Evolutionary conservation across 2,888 invertebrate genomes (phyloP), one percentile per base, ranked within the genome.

Genomic region (Ichneumon xanthorius): DNA sequence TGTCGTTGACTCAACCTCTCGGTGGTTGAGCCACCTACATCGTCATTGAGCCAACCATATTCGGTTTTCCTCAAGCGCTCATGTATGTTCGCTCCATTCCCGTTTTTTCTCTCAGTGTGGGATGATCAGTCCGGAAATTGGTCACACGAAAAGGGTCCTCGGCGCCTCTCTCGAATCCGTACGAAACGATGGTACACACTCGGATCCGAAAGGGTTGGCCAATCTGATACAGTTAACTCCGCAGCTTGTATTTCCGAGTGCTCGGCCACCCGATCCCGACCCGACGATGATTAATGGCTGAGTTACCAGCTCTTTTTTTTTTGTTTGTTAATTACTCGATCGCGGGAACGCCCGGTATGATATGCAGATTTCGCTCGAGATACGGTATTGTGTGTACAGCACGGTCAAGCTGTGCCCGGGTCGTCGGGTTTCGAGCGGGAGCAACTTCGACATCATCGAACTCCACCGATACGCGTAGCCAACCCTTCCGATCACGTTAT

Each of bases 281-380:
- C 67, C 75, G 73, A 87, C 84, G 79, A 87, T 87, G 87, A 88
- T 86, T 88, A 86, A 88, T 87, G 86, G 80, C 72, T 53, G 82
- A 82, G 80, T 84, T 81, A 70, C 84, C 77, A 76, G 77, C 55
- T 11, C 30, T 70, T 71, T 68, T 82, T 68, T 84, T 76, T 9
- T 77, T 80, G 40, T 84, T 76, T 83, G 83, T 86, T 86, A 86
- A 86, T 86, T 86, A 86, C 86, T 82, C 83, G 86, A 84, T 86
- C 84, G 61, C 73, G 93, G 92, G 91, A 92, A 88, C 93, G 92
- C 92, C 93, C 93, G 92, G 90, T 92, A 93, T 93, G 93, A 93
- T 92, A 91, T 92, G 93, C 93, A 93, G 93, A 93, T 93, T 93
- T 92, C 88, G 84, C 81, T 48, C 88, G 89, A 91, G 92, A 93